phyloP scores from a whole-genome alignment of 2,888 invertebrate genomes.

The Temnothorax rugatulus region DNA sequence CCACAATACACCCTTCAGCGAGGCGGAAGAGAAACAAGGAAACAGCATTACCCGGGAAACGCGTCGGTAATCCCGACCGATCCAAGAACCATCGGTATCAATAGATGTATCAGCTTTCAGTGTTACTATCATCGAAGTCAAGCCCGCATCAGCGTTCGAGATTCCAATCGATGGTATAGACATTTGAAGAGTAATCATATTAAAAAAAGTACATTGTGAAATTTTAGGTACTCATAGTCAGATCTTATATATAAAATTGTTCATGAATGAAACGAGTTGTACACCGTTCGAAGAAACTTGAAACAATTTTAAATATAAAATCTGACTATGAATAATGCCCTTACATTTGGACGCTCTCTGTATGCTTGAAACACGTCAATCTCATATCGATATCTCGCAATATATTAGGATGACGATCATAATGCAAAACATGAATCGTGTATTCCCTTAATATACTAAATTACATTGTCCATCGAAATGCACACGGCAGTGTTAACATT shows the following conservation, averaged over 20 bases:
- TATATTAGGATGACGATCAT: neutral
- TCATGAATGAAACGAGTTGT: no score
- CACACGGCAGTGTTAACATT: neutral
- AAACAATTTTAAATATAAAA: no score
- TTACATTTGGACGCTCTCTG: neutral
- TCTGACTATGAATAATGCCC: no score
- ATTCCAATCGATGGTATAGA: neutral
- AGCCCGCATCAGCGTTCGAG: conserved; percentile 1
- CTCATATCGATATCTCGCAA: neutral
- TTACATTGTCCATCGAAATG: conserved; percentile 18
- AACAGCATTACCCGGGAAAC: conserved; percentile 83
- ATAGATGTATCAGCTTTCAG: conserved; percentile 68
- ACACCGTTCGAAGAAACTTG: no score
- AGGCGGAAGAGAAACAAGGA: conserved; percentile 85
- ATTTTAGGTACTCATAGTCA: no score
- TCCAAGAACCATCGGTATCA: conserved; percentile 74
- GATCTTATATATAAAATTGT: no score
- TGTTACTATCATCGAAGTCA: conserved; percentile 51
- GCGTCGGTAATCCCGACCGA: conserved; percentile 76
- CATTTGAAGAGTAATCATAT: neutral
- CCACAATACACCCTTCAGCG: conserved; percentile 84
- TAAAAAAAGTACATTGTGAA: neutral
- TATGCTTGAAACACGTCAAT: neutral
- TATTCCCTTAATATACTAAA: conserved; percentile 15
- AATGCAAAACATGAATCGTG: neutral